phyloP scores from a whole-genome alignment of 2,797 vertebrate species.

The Trichosurus vulpecula region DNA sequence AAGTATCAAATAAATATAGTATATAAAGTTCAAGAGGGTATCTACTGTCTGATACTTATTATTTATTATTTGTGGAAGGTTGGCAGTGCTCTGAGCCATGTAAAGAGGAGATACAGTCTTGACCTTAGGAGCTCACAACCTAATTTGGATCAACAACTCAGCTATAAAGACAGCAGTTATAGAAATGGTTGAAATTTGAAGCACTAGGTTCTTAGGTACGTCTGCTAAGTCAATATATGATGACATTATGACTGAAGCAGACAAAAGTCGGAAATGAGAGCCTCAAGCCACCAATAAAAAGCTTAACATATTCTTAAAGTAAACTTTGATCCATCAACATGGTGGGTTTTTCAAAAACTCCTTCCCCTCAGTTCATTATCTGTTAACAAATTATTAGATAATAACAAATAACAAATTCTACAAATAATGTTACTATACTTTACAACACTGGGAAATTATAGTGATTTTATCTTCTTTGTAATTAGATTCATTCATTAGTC shows the following conservation, averaged over 20 bases:
- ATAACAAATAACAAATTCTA: neutral
- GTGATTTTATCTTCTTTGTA: slow-evolving; percentile 11
- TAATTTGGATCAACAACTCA: neutral
- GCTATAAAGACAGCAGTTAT: neutral
- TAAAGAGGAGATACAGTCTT: neutral
- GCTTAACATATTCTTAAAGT: neutral
- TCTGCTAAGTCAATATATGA: neutral
- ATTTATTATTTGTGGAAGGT: slow-evolving; percentile 37
- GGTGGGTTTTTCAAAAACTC: slow-evolving; percentile 13
- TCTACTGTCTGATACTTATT: slow-evolving; percentile 17
- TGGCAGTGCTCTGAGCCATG: slow-evolving; percentile 28
- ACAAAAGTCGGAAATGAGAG: neutral
- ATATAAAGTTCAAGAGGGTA: slow-evolving; percentile 32
- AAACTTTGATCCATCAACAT: neutral
- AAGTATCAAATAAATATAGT: slow-evolving; percentile 28
- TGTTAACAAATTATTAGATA: neutral
- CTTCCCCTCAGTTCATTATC: slow-evolving; percentile 5
- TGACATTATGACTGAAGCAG: slow-evolving; percentile 25
- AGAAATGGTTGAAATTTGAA: slow-evolving; percentile 28
- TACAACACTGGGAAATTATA: neutral
- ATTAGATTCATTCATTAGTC: neutral
- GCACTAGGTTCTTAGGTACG: neutral
- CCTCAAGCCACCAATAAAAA: neutral
- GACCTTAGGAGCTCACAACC: neutral
- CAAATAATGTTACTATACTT: neutral